These are phyloP conservation scores for Lagopus leucura DNA, from an alignment of 2,113 vertebrate genomes.

Conservation along the genomic window DNA sequence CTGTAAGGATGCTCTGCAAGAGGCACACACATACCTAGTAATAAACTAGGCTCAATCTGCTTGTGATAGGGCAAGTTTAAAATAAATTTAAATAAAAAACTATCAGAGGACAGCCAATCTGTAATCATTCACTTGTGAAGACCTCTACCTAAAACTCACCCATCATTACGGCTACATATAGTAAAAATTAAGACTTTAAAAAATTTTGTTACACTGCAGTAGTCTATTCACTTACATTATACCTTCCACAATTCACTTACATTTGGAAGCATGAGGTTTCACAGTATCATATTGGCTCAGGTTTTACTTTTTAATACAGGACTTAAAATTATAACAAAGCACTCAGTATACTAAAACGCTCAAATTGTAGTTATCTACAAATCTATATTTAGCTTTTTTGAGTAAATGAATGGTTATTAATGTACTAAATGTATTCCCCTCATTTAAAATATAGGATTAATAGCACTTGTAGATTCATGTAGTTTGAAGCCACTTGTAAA, in stretches of 20 bases:
- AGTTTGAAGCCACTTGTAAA: neutral
- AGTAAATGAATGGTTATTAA: neutral
- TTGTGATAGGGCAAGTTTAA: neutral
- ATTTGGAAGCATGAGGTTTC: neutral
- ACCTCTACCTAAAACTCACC: neutral
- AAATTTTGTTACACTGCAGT: neutral
- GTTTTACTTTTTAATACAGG: neutral
- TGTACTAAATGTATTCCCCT: neutral
- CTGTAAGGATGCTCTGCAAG: neutral
- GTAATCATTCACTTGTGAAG: neutral
- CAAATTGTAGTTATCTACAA: neutral
- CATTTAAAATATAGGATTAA: neutral
- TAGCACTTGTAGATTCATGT: neutral
- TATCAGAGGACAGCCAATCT: neutral
- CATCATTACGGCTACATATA: neutral
- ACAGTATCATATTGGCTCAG: neutral
- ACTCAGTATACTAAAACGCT: neutral
- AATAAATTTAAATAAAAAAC: neutral
- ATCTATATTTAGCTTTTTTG: neutral
- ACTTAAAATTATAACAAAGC: neutral
- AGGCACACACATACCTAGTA: neutral
- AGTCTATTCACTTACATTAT: neutral
- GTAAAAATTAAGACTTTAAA: neutral
- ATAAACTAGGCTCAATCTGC: neutral
- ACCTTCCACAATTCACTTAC: neutral